Base-by-base conservation (phyloP, 2,888 invertebrate species). In the Agapetus fuscipes region DNA sequence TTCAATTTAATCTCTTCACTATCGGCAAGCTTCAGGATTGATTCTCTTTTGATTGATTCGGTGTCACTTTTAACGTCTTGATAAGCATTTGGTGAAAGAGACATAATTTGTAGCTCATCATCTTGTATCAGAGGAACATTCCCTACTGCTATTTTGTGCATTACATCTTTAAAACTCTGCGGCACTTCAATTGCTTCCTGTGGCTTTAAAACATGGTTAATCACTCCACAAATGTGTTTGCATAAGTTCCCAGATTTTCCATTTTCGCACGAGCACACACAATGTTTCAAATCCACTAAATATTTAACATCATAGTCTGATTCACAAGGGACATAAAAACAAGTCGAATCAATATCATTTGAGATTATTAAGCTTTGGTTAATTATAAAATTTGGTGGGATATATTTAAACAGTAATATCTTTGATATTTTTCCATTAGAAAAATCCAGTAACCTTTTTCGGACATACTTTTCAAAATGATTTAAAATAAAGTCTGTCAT, bases 301-400 rank as follows among this genome's bases (percentile, higher is more conserved):
- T 45, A 41, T 29, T 45, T 45, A 12, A 39, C 33, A 25, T 33
- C 31, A 15, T 45, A 45, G 24, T 41, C 45, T 9, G 45, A 41
- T 35, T 45, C 45, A 26, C 45, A 41, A 2, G 45, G 45, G 32
- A 45, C 41, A 41, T 41, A 41, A 29, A 41, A 41, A 27, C 41
- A 45, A 13, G 26, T 29, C 2, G 13, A 24, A 26, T 41, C 45
- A 9, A 41, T 26, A 26, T 41, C 45, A 16, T 39, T 45, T n/a
- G 27, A 35, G 12, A 35, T 38, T 17, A 45, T 41, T 15, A 36
- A 41, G 14, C 45, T 45, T 15, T 41, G 45, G 25, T 45, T 45
- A 10, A 45, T 45, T 12, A 45, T 41, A 30, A 33, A 33, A 3
- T 38, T 41, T 2, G 45, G 45, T 5, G 45, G 45, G 11, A 45